Evolutionary conservation across 2,113 vertebrate species (phyloP), one percentile per base, ranked within the genome.

Genomic region (Leiothrix lutea): DNA sequence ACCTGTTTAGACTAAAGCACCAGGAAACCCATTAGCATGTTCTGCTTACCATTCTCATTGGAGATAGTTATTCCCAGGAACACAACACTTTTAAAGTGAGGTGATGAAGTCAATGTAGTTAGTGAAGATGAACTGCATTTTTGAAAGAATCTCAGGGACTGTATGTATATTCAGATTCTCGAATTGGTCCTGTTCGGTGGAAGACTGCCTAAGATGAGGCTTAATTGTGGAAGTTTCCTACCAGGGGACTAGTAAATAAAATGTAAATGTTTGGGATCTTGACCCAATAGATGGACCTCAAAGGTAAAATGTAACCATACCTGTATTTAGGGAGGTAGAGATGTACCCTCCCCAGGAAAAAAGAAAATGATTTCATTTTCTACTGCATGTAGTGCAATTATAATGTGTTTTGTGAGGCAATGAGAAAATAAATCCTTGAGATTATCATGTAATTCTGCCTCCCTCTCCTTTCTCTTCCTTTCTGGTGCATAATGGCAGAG

Each of bases 321-420:
- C 4, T 48, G 10, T 19, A 78, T 74, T 51, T 53, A 26, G 25
- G 14, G 47, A 79, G 74, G 12, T 7, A 86, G 38, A 80, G 28
- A n/a, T 1, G 0, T 9, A 17, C 0, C 14, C 8, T 40, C 5
- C 11, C 8, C 13, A 28, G 18, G 14, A 61, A 69, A 66, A 56
- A 65, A 57, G n/a, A n/a, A 65, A 67, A n/a, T 26, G 26, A 26
- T 38, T 53, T 58, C 0, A 22, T 80, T 86, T 75, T 71, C 38
- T 71, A 24, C 31, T 79, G 6, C 14, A 24, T 62, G 9, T 40
- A 50, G 35, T 70, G 8, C 14, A 79, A 57, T 82, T 57, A 23
- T 51, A 82, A 22, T 31, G 6, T 13, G 9, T 60, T 29, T 54
- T 73, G 36, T 47, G 61, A 62, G 12, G 12, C 47, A 80, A 13